Evolutionary conservation across 2,113 vertebrate species (phyloP), one percentile per base, ranked within the genome.

Genomic region (Cololabis saira): DNA sequence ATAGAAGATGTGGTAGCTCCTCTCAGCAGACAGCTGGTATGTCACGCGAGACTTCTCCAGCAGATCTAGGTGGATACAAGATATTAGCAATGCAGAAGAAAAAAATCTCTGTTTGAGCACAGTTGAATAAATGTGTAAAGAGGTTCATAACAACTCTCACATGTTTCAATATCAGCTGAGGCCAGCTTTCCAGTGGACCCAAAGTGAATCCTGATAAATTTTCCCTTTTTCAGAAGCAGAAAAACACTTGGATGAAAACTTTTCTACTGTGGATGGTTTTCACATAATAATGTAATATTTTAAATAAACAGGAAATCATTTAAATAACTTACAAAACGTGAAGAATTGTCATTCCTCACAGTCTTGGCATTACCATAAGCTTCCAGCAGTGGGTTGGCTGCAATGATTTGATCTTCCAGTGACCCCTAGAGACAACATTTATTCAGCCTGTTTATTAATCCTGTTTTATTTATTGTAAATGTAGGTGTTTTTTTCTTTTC

Each of bases 131-230:
- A 1, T 4, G 15, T 17, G 19, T 13, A 4, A 48, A 52, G 16
- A n/a, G 3, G 2, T 27, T 19, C 12, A 49, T 14, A 22, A 42
- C 71, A 13, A 44, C 11, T 12, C 95, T 94, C 92, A 98, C 96
- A 98, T 51, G 97, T 98, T 91, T 98, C 97, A 90, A 98, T 98
- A 81, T 98, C 97, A 70, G 97, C 97, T 82, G 97, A 98, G 81
- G 97, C 93, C 92, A 98, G 85, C 73, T 98, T 98, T 77, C 96
- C 96, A 24, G 96, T 96, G 24, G 95, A 71, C 0, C 91, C 95
- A 78, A 97, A 97, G 69, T 97, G 96, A 81, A 97, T 97, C 88
- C 96, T 93, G 90, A 98, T 98, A 76, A 96, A 98, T 92, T 97
- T 97, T 53, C 95, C 96, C 96, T 86, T 5, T n/a, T 22, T 4